Conservation (phyloP, 2,888 invertebrate genomes). For the Coremacera marginata region DNA sequence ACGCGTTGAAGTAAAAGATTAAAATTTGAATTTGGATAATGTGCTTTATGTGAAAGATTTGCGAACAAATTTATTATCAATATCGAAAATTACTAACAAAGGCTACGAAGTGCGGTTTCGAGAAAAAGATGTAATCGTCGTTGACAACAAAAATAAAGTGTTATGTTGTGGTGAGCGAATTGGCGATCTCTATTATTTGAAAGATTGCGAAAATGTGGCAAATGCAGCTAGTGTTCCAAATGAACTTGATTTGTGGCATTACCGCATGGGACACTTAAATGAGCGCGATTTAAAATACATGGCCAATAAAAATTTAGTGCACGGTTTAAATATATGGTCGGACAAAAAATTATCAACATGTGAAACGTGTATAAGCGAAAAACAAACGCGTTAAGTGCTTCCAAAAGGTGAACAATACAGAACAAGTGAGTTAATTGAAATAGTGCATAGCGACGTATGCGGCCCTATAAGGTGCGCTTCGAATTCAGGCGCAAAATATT, state of each 20-base stretch:
- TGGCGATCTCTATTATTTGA: slow-evolving; percentile 39
- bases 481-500: slow-evolving; percentile 36
- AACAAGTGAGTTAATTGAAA: slow-evolving; percentile 38
- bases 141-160: slow-evolving; percentile 29
- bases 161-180: slow-evolving; percentile 34
- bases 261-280: slow-evolving; percentile 40
- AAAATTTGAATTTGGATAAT: slow-evolving; percentile 40
- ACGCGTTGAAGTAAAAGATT: slow-evolving; percentile 22
- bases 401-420: slow-evolving; percentile 16
- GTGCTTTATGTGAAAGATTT: slow-evolving; percentile 42
- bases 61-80: slow-evolving; percentile 45
- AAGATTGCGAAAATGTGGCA: slow-evolving; percentile 24
- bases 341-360: slow-evolving; percentile 38
- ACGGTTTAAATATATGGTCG: slow-evolving; percentile 38
- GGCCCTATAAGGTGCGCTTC: slow-evolving; percentile 41
- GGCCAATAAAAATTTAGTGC: slow-evolving; percentile 18
- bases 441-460: slow-evolving; percentile 43
- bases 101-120: no score
- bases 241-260: slow-evolving; percentile 39
- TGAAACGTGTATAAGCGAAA: no score
- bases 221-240: slow-evolving; percentile 28
- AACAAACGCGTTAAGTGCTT: no score
- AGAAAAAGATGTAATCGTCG: no score
- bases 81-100: slow-evolving; percentile 44
- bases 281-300: slow-evolving; percentile 41